A percentile compares a stretch with the other conserved stretches of the same genome.
Evolutionary conservation across 2,888 invertebrate genomes (phyloP).

Genomic region (Drosophila anceps): DNA sequence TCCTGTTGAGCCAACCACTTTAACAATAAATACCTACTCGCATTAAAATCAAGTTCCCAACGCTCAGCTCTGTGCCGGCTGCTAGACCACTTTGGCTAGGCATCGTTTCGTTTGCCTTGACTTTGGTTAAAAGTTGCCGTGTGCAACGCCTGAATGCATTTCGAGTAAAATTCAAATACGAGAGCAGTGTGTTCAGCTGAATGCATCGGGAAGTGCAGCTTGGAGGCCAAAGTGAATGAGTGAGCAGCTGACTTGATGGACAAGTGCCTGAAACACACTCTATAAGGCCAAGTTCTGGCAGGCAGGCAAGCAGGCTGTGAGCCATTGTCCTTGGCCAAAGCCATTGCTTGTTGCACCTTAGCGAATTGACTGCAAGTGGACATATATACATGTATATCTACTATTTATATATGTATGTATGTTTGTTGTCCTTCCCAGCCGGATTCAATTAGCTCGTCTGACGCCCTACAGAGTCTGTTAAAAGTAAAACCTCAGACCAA

Average conservation of each 20-base stretch:
- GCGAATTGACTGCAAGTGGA: neutral
- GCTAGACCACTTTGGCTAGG: slow-evolving; percentile 34
- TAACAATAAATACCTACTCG: slow-evolving; percentile 18
- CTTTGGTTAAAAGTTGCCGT: slow-evolving; percentile 52
- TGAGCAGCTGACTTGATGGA: slow-evolving; percentile 40
- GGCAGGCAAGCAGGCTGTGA: slow-evolving; percentile 9
- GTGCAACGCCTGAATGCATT: slow-evolving; percentile 44
- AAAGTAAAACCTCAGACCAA: slow-evolving; percentile 3
- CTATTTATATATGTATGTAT: neutral
- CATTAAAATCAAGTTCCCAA: neutral
- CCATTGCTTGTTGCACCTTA: slow-evolving; percentile 10
- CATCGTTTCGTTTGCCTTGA: slow-evolving; percentile 54
- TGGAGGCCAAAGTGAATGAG: slow-evolving; percentile 38
- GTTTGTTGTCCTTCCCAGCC: neutral
- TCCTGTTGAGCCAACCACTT: slow-evolving; percentile 4
- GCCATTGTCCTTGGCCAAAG: slow-evolving; percentile 42
- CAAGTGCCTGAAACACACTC: slow-evolving; percentile 25
- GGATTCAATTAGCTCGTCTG: slow-evolving; percentile 11
- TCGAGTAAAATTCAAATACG: slow-evolving; percentile 48
- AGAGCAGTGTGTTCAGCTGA: slow-evolving; percentile 45
- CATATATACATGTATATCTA: neutral
- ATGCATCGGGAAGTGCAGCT: slow-evolving; percentile 40
- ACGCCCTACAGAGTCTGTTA: neutral
- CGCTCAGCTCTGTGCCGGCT: slow-evolving; percentile 12
- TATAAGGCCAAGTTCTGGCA: slow-evolving; percentile 9